Evolutionary conservation across 1,140 invertebrate genomes (phyloP).

Genomic region (Luehdorfia chinensis): DNA sequence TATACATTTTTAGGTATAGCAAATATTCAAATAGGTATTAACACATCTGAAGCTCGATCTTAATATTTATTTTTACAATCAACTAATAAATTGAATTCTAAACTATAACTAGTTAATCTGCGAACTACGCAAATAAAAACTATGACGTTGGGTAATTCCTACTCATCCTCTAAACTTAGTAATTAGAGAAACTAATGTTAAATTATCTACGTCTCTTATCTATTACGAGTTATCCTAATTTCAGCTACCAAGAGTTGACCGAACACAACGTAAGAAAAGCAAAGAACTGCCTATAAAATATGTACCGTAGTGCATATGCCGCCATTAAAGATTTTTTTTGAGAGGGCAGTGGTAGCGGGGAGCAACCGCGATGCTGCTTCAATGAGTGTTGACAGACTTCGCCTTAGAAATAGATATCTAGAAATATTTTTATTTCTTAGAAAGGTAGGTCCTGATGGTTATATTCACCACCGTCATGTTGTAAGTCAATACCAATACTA

Average conservation of each 20-base stretch:
- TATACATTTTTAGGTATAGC: conserved; percentile 59
- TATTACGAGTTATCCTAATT: conserved; percentile 43
- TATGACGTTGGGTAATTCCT: conserved; percentile 54
- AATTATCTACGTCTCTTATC: conserved; percentile 48
- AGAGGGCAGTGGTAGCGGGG: too few relatives aligned
- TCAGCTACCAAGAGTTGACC: conserved; percentile 37
- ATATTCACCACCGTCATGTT: too few relatives aligned
- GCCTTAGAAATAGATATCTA: too few relatives aligned
- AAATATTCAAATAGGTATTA: conserved; percentile 67
- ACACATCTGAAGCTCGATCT: conserved; percentile 71
- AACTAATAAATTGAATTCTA: conserved; percentile 49
- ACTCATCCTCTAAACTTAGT: conserved; percentile 76
- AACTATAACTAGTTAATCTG: conserved; percentile 50
- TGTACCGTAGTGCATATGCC: too few relatives aligned
- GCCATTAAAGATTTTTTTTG: too few relatives aligned
- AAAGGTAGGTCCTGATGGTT: too few relatives aligned
- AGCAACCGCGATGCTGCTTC: too few relatives aligned
- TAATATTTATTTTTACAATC: conserved; percentile 44
- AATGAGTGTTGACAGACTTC: too few relatives aligned
- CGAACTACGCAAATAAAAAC: conserved; percentile 57
- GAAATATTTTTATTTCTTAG: too few relatives aligned
- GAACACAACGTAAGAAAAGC: conserved; percentile 51
- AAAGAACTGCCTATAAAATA: too few relatives aligned
- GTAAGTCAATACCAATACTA: too few relatives aligned
- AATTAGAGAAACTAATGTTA: conserved; percentile 57